Evolutionary conservation across 2,888 invertebrate species (phyloP), one percentile per base, ranked within the genome.

Genomic region (Xylota segnis): DNA sequence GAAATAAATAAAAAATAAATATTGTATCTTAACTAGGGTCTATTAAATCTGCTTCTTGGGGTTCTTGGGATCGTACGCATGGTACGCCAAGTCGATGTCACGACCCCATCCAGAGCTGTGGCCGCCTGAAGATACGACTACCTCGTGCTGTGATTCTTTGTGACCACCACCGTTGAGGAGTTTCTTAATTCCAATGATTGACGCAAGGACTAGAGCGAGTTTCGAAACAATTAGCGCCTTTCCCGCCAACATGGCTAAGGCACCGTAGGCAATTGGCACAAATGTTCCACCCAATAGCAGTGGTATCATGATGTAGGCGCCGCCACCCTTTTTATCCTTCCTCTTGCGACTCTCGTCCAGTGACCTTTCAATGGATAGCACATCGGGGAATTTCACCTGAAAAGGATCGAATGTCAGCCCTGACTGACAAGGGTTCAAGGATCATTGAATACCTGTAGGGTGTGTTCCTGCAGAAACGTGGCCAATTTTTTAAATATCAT

Each of bases 161-260:
- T 94, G 94, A 5, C 94, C 94, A 37, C 94, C 94, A 2, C 95
- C 94, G 23, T 95, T 95, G 56, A 97, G 93, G 34, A 97, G 94
- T 90, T 97, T 97, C 93, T 97, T 97, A 91, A 97, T 93, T 3
- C 97, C 97, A 88, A 97, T 96, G 89, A 97, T 97, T 88, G 95
- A 96, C 79, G 97, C 96, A 63, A 97, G 93, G 0, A 97, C 96
- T 70, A 97, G 92, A 0, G 97, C 97, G 88, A 97, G 92, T 90
- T 97, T 97, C 87, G 96, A 96, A 59, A 97, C 96, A 88, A 97
- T 97, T 87, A 97, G 92, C 50, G 97, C 97, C 92, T 97, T 97
- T 88, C 97, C 97, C 52, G 97, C 97, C 72, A 97, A 91, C 65
- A 97, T 93, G 18, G 97, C 96, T 29, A 97, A 91, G 7, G 96